Evolutionary conservation across 2,113 vertebrate genomes (phyloP).

Genomic region (Ivindomyrus marchei): DNA sequence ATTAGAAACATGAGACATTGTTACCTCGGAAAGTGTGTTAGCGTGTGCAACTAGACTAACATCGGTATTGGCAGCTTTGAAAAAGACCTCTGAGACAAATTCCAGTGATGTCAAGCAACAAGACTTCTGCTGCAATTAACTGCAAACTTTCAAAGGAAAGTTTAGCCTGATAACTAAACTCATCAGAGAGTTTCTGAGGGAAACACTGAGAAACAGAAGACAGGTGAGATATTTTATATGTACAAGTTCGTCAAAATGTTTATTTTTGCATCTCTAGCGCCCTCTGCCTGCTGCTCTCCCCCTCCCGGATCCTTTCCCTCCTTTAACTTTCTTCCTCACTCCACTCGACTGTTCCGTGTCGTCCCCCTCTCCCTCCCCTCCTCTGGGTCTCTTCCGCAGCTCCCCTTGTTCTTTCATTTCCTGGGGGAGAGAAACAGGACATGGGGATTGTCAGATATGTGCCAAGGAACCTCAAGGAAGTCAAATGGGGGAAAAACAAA

Average conservation of each 20-base stretch:
- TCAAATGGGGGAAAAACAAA: neutral
- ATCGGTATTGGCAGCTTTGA: neutral
- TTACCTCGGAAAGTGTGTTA: neutral
- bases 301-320: constrained; percentile 49
- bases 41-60: neutral
- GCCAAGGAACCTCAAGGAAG: neutral
- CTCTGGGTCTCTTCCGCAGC: constrained; percentile 70
- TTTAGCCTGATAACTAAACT: neutral
- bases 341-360: constrained; percentile 81
- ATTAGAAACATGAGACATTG: neutral
- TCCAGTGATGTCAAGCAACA: neutral
- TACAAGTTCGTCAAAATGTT: neutral
- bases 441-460: neutral
- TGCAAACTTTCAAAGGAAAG: neutral
- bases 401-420: constrained; percentile 86
- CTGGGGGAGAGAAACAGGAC: constrained; percentile 49
- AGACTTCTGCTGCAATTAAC: neutral
- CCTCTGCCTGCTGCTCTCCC: neutral
- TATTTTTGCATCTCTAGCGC: neutral
- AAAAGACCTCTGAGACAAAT: neutral
- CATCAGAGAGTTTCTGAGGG: neutral
- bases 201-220: neutral
- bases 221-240: neutral
- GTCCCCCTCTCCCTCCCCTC: constrained; percentile 52
- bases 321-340: constrained; percentile 83